Percentiles rank a stretch among this genome's conserved stretches.
Evolutionary conservation across 1,140 invertebrate species (phyloP).

Genomic region (Ruditapes philippinarum): DNA sequence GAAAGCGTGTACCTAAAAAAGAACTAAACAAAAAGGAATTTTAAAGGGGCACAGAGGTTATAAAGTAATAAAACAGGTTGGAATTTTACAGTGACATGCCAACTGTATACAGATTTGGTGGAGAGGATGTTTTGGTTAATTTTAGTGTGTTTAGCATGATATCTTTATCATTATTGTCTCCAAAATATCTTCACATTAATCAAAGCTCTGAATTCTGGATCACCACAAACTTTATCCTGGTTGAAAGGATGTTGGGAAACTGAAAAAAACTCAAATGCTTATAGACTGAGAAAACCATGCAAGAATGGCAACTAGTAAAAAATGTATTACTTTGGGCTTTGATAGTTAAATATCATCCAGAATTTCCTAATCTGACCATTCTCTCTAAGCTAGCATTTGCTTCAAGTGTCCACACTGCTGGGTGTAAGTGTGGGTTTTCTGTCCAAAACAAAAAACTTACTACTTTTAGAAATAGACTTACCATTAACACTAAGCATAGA

Average conservation of each 20-base stretch:
- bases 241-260: background rate
- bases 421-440: background rate
- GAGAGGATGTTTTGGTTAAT: background rate
- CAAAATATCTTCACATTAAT: background rate
- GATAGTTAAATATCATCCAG: background rate
- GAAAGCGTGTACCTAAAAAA: too few species aligned
- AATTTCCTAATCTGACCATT: background rate
- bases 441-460: background rate
- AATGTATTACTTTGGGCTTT: background rate
- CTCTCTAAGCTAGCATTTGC: background rate
- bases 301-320: conserved; percentile 6
- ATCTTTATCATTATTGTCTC: background rate
- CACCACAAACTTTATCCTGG: background rate
- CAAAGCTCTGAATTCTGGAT: background rate
- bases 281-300: background rate
- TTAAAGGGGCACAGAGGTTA: background rate
- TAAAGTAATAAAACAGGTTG: background rate
- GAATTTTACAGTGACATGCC: background rate
- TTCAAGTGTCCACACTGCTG: too few species aligned
- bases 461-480: background rate
- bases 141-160: background rate
- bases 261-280: background rate
- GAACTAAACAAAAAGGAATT: too few species aligned
- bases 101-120: background rate
- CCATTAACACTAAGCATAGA: background rate